phyloP scores from a whole-genome alignment of 2,888 invertebrate genomes.

The Hirtodrosophila duncani region DNA sequence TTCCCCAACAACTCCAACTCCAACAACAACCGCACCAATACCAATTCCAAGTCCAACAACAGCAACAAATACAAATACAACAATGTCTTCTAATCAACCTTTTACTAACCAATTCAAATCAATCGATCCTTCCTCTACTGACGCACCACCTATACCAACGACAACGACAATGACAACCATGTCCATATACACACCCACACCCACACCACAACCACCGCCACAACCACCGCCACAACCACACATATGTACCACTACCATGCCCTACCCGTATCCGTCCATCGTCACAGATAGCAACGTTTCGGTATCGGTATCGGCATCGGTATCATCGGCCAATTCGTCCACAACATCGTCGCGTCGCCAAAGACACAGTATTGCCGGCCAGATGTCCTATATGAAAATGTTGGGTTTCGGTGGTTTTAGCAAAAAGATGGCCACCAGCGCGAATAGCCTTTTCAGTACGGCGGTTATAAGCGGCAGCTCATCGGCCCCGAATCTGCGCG shows the following conservation, averaged over 20 bases:
- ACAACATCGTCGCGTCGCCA: slow-evolving; percentile 85
- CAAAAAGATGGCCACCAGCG: slow-evolving; percentile 83
- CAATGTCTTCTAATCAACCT: slow-evolving; percentile 54
- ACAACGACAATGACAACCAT: slow-evolving; percentile 25
- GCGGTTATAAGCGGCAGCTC: slow-evolving; percentile 97
- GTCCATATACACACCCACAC: slow-evolving; percentile 27
- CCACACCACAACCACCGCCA: slow-evolving; percentile 19
- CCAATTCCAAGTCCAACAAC: slow-evolving; percentile 11
- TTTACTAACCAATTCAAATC: slow-evolving; percentile 65
- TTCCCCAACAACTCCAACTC: slow-evolving; percentile 14
- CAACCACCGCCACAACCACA: slow-evolving; percentile 45
- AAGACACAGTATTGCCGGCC: slow-evolving; percentile 97
- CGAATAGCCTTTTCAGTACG: slow-evolving; percentile 95
- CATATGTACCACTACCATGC: slow-evolving; percentile 71
- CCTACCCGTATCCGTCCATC: no score
- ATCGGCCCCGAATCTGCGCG: slow-evolving; percentile 92
- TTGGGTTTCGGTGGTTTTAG: slow-evolving; percentile 86
- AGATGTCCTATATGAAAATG: slow-evolving; percentile 96
- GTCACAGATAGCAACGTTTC: slow-evolving; percentile 75
- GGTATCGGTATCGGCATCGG: slow-evolving; percentile 67
- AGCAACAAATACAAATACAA: slow-evolving; percentile 25
- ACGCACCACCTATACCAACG: slow-evolving; percentile 28
- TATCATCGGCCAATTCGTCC: slow-evolving; percentile 76
- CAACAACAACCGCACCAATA: slow-evolving; percentile 14
- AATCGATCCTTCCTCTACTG: slow-evolving; percentile 51